Conservation (phyloP, 2,888 invertebrate genomes). For the Drosophila sordidula region DNA sequence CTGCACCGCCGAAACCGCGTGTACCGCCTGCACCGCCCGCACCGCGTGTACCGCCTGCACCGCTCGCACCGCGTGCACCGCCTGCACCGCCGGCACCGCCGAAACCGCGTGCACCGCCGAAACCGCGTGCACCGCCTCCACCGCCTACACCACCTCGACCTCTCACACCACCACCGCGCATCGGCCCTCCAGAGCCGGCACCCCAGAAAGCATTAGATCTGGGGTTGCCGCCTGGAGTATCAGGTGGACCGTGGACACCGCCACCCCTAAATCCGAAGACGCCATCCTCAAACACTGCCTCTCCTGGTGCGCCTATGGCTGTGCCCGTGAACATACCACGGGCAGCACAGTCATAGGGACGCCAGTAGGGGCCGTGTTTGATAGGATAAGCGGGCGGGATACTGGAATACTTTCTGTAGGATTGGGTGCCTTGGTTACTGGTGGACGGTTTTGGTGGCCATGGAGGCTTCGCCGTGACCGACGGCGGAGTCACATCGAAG, state of each 20-base stretch:
- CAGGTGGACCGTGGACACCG: slow-evolving; percentile 36
- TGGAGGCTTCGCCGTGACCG: slow-evolving; percentile 87
- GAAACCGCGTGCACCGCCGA: neutral
- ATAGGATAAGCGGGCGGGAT: slow-evolving; percentile 52
- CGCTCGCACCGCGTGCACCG: too few relatives aligned
- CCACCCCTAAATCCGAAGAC: slow-evolving; percentile 52
- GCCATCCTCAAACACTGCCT: slow-evolving; percentile 57
- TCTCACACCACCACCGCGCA: slow-evolving; percentile 3
- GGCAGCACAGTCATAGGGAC: slow-evolving; percentile 70
- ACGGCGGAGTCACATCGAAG: slow-evolving; percentile 89
- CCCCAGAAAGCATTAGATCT: slow-evolving; percentile 7
- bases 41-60: too few relatives aligned
- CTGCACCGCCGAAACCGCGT: too few relatives aligned
- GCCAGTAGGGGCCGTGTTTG: slow-evolving; percentile 56
- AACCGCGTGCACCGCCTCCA: too few relatives aligned
- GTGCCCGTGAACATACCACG: slow-evolving; percentile 59
- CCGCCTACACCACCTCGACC: too few relatives aligned
- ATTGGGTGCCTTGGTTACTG: slow-evolving; percentile 88
- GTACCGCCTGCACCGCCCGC: too few relatives aligned
- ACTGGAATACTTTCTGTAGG: slow-evolving; percentile 85
- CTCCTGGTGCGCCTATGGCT: slow-evolving; percentile 40
- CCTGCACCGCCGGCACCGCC: too few relatives aligned
- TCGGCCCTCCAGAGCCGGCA: slow-evolving; percentile 5
- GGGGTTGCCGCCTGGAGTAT: neutral
- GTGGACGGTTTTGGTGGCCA: slow-evolving; percentile 82